A percentile compares a stretch with the other conserved stretches of the same genome.
phyloP scores from a whole-genome alignment of 2,113 vertebrate genomes.

The Alouatta palliata region DNA sequence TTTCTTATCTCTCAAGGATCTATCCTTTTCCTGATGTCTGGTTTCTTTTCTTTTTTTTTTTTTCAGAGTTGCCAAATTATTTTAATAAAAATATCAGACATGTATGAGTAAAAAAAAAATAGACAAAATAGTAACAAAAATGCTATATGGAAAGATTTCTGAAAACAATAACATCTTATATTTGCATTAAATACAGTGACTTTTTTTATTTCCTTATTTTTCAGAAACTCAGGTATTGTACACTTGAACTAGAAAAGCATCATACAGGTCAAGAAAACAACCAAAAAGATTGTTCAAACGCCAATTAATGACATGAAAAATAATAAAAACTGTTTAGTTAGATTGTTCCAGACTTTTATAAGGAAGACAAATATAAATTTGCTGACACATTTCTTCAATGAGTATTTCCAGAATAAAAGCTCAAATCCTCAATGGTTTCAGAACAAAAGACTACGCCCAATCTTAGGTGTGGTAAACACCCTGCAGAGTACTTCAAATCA shows the following conservation, averaged over 20 bases:
- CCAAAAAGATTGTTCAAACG: background rate
- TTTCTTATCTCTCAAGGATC: no score
- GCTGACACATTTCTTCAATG: background rate
- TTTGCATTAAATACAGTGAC: background rate
- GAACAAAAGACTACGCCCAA: background rate
- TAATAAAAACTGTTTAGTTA: background rate
- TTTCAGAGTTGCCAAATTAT: background rate
- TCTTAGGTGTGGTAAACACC: background rate
- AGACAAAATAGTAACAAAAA: background rate
- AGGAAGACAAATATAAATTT: background rate
- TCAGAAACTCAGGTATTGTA: background rate
- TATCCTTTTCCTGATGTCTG: no score
- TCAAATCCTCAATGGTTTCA: background rate
- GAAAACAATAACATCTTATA: background rate
- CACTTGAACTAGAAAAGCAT: background rate
- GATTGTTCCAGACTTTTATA: background rate
- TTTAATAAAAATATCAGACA: constrained; percentile 5
- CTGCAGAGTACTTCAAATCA: background rate
- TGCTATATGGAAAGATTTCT: background rate
- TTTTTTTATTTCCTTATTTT: background rate
- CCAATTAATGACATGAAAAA: background rate
- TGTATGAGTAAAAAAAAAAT: background rate
- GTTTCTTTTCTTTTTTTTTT: no score
- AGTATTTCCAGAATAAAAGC: background rate
- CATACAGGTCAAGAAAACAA: background rate